Evolutionary conservation across 1,140 invertebrate genomes (phyloP), one percentile per base, ranked within the genome.

Genomic region (Trichonephila clavata): DNA sequence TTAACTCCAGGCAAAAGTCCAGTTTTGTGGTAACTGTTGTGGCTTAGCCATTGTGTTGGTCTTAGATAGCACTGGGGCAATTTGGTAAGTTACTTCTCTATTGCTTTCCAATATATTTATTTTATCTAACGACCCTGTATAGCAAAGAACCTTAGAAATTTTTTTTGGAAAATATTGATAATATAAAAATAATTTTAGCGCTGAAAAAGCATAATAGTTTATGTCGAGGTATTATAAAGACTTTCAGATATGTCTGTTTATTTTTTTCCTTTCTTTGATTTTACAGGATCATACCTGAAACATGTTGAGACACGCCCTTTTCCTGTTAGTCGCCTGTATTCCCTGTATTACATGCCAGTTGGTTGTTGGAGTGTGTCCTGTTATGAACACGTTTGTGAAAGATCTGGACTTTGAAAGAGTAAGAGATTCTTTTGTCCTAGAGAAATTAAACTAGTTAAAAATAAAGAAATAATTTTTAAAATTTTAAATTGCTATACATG

Each of bases 331-430:
- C 14, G 59, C 16, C 39, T 87, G 20, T 7, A 20, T 63, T 20
- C 86, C 86, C 20, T 87, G 63, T 20, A 32, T 14, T 27, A 24
- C 0, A 13, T 65, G 87, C 6, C 87, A 89, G 24, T 57, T 89
- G 39, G 0, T 89, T 24, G 14, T 88, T 8, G 86, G 87, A 6
- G 20, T 21, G 2, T 89, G 87, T 89, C 87, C 87, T 14, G 6
- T 7, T 3, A 65, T 60, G 20, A 20, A 18, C 8, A 57, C 57
- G 14, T 57, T 24, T 60, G 43, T 89, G 43, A 89, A 32, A 14
- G 18, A 89, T 32, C 50, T 89, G 16, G 43, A 89, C 50, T 60
- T 57, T 50, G 21, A 89, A 14, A 89, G 21, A n/a, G 87, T 89
- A 77, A 89, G 87, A 7, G 32, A n/a, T 65, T 71, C 24, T 14